Conservation (phyloP, 2,888 invertebrate species). For the Polymixis lichenea region DNA sequence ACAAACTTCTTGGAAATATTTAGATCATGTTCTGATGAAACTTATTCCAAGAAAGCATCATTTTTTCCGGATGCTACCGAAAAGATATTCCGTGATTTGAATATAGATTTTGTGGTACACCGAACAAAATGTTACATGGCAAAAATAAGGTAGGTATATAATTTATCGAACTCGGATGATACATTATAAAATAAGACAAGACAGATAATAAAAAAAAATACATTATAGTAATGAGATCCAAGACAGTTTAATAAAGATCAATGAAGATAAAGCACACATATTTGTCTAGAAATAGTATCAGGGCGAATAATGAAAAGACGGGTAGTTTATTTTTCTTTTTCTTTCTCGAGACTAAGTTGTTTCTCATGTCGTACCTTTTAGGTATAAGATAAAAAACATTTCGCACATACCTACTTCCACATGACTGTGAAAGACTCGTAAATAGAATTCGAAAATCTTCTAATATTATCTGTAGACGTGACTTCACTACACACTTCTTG, state of each 20-base stretch:
- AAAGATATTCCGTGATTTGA: conserved; percentile 45
- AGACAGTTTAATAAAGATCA: conserved; percentile 41
- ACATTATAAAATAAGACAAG: too few relatives aligned
- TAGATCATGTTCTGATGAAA: conserved; percentile 59
- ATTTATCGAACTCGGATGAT: conserved; percentile 28
- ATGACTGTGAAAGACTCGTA: conserved; percentile 37
- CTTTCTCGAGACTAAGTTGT: conserved; percentile 50
- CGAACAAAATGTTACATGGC: conserved; percentile 8
- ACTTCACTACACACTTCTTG: conserved; percentile 6
- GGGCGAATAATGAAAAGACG: conserved; percentile 46
- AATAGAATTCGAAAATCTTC: conserved; percentile 40
- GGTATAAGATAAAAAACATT: conserved; percentile 44
- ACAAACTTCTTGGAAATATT: conserved; percentile 57
- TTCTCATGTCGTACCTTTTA: conserved; percentile 60
- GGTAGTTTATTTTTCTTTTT: conserved; percentile 51
- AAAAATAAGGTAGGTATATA: conserved; percentile 30
- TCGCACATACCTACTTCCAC: conserved; percentile 45
- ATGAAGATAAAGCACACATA: conserved; percentile 54
- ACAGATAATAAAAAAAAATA: too few relatives aligned
- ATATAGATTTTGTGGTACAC: conserved; percentile 28
- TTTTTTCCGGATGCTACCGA: conserved; percentile 43
- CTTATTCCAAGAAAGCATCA: conserved; percentile 38
- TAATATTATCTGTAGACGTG: conserved; percentile 20
- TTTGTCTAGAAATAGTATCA: conserved; percentile 47
- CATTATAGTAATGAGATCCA: conserved; percentile 46